A percentile compares a stretch with the other conserved stretches of the same genome.
phyloP scores from a whole-genome alignment of 2,888 invertebrate species.

The Drosophila fulvimacula region DNA sequence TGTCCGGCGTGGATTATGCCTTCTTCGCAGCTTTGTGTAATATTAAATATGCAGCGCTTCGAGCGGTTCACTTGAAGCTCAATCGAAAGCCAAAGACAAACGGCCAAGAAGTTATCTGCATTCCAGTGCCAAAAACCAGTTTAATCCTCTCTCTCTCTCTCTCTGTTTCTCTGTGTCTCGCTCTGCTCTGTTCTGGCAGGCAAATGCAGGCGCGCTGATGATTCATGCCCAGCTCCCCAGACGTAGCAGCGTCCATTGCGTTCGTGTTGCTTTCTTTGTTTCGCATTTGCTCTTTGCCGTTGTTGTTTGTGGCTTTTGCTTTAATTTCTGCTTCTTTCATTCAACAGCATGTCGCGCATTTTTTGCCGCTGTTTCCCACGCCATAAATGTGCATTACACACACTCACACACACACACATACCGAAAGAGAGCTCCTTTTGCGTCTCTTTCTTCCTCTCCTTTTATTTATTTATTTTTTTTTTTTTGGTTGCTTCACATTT shows the following conservation, averaged over 20 bases:
- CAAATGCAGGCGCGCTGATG: constrained; percentile 60
- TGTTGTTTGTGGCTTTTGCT: constrained; percentile 25
- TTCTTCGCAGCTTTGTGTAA: constrained; percentile 50
- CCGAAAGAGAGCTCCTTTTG: constrained; percentile 1
- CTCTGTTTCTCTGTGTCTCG: too few species aligned
- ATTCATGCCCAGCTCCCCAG: constrained; percentile 69
- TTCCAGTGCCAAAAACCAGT: constrained; percentile 71
- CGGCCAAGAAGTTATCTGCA: constrained; percentile 73
- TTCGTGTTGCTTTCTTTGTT: constrained; percentile 32
- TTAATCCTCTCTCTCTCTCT: constrained; percentile 27
- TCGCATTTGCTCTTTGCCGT: constrained; percentile 10
- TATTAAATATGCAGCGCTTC: constrained; percentile 74
- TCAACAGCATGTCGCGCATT: constrained; percentile 60
- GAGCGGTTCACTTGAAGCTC: constrained; percentile 58
- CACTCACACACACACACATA: constrained; percentile 10
- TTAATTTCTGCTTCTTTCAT: constrained; percentile 55
- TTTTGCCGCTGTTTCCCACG: constrained; percentile 69
- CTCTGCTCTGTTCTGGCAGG: constrained; percentile 3
- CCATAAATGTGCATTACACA: constrained; percentile 58
- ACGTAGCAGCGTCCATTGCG: constrained; percentile 68
- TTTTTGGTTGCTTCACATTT: constrained; percentile 30
- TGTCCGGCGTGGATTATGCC: constrained; percentile 42
- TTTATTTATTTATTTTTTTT: neutral
- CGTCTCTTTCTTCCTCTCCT: neutral
- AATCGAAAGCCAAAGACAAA: constrained; percentile 39